Conservation (phyloP, 1,140 invertebrate species). For the Archivesica marissinica region DNA sequence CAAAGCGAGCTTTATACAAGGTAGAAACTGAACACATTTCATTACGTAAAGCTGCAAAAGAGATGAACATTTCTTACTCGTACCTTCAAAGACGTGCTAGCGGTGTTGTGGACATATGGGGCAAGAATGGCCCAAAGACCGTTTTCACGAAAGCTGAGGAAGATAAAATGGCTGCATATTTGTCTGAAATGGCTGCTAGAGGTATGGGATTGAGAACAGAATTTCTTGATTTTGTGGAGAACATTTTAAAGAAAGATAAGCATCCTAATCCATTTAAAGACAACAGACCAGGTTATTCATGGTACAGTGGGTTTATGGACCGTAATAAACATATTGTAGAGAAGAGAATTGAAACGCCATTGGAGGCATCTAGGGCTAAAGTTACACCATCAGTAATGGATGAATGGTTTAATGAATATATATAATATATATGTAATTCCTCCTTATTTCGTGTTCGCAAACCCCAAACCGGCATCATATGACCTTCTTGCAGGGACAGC, state of each 20-base stretch:
- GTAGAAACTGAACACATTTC: slow-evolving; percentile 10
- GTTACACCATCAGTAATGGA: slow-evolving; percentile 7
- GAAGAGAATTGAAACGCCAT: slow-evolving; percentile 28
- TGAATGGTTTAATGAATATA: slow-evolving; percentile 31
- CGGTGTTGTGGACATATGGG: slow-evolving; percentile 22
- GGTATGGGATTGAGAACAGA: slow-evolving; percentile 61
- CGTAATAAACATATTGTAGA: slow-evolving; percentile 34
- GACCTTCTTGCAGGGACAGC: slow-evolving; percentile 48
- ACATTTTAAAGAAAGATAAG: slow-evolving; percentile 40
- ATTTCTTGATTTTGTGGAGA: slow-evolving; percentile 60
- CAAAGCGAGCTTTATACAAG: neutral
- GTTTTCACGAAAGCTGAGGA: slow-evolving; percentile 49
- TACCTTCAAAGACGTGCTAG: neutral
- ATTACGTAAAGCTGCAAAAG: slow-evolving; percentile 21
- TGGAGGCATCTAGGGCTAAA: slow-evolving; percentile 40
- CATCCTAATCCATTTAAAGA: neutral
- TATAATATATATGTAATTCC: slow-evolving; percentile 60
- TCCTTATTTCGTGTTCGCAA: slow-evolving; percentile 56
- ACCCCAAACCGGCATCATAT: slow-evolving; percentile 59
- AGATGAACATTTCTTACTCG: neutral
- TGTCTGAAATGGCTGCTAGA: slow-evolving; percentile 56
- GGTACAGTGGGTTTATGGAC: slow-evolving; percentile 47
- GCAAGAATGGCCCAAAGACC: slow-evolving; percentile 52
- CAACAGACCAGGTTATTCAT: slow-evolving; percentile 31
- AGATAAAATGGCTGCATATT: slow-evolving; percentile 55